A percentile compares a stretch with the other conserved stretches of the same genome.
phyloP scores from a whole-genome alignment of 2,888 invertebrate genomes.

The Galeopsomyia nigrocyanea region DNA sequence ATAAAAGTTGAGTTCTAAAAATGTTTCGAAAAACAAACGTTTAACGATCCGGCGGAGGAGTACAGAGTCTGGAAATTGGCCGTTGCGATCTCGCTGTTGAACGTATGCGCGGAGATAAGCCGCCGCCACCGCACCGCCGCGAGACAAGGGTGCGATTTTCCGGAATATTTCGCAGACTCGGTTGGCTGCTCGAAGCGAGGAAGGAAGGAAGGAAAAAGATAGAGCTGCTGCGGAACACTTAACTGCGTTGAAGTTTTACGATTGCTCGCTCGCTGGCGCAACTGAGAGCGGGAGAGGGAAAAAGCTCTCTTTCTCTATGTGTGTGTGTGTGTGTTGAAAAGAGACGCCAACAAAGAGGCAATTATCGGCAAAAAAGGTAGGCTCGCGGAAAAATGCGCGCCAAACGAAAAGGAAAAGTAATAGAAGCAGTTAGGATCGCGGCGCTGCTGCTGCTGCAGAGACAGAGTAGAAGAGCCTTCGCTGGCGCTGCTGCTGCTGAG shows the following conservation, averaged over 20 bases:
- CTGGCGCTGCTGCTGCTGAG: too few species aligned
- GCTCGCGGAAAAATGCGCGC: conserved; percentile 12
- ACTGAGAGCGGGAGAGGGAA: conserved; percentile 17
- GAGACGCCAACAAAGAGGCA: conserved; percentile 44
- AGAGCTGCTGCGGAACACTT: neutral
- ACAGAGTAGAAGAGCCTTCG: neutral
- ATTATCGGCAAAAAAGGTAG: conserved; percentile 43
- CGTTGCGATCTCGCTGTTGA: conserved; percentile 6
- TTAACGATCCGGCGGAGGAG: conserved; percentile 22
- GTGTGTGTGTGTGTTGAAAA: conserved; percentile 4
- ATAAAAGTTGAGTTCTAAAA: too few species aligned
- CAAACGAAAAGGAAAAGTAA: conserved; percentile 35
- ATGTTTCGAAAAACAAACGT: conserved; percentile 10
- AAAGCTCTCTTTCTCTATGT: conserved; percentile 14
- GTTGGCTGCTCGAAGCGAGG: neutral
- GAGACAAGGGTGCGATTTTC: conserved; percentile 43
- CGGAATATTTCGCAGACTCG: conserved; percentile 36
- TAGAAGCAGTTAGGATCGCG: conserved; percentile 32
- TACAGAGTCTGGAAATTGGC: conserved; percentile 19
- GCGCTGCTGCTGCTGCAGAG: neutral
- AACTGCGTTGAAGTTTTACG: too few species aligned
- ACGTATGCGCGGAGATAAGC: conserved; percentile 44
- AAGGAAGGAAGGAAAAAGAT: neutral
- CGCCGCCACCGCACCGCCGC: conserved; percentile 2
- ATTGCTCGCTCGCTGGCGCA: neutral